Conservation (phyloP, 2,113 vertebrate species). For the Hydropotes inermis region DNA sequence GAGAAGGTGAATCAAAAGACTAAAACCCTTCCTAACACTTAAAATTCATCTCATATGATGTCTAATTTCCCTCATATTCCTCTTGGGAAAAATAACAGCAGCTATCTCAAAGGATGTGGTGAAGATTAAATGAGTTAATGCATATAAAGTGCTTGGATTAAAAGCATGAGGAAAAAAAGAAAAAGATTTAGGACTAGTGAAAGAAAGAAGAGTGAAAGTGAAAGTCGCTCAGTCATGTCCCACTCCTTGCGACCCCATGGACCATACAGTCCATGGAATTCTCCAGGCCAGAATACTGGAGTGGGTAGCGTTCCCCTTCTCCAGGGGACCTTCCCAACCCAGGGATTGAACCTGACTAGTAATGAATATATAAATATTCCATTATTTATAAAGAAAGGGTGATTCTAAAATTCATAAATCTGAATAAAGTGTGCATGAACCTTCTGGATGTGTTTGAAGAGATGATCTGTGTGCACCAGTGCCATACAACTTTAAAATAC, state of each 20-base stretch:
- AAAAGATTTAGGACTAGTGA: neutral
- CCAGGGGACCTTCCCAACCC: no score
- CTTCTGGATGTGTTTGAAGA: neutral
- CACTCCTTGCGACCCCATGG: no score
- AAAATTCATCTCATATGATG: neutral
- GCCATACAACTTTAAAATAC: neutral
- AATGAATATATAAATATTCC: neutral
- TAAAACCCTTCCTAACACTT: neutral
- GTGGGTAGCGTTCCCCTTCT: no score
- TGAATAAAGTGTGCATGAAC: neutral
- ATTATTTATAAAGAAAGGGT: neutral
- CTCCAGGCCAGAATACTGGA: no score
- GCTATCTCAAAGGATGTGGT: neutral
- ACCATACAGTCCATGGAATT: no score
- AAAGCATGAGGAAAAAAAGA: neutral
- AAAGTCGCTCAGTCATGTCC: no score
- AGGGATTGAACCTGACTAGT: no score
- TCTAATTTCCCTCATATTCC: neutral
- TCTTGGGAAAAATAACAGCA: neutral
- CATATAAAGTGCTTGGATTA: neutral
- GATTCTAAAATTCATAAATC: conserved; percentile 17
- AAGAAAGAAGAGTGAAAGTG: no score
- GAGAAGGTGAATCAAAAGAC: neutral
- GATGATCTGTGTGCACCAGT: neutral
- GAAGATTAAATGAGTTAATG: neutral